Conservation (phyloP, 1,140 invertebrate species). For the Tetraneura akinire region DNA sequence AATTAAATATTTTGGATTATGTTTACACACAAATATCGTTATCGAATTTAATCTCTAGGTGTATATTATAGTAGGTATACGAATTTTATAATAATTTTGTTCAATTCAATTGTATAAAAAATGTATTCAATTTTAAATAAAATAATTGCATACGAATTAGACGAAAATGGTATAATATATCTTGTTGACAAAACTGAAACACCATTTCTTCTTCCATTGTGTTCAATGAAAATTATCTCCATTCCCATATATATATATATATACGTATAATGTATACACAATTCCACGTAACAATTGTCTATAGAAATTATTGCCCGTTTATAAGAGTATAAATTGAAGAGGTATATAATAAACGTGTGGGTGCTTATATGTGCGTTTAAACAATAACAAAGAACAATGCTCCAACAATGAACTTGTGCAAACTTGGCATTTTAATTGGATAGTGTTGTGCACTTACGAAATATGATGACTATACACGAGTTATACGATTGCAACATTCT, state of each 20-base stretch:
- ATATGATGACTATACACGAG: not conserved
- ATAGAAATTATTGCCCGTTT: not conserved
- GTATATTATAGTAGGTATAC: too few species aligned
- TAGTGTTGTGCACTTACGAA: too few species aligned
- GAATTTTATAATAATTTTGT: too few species aligned
- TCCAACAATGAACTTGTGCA: not conserved
- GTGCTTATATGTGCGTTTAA: not conserved
- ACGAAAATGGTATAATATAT: not conserved
- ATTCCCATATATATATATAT: too few species aligned
- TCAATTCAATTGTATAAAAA: too few species aligned
- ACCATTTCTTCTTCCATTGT: not conserved
- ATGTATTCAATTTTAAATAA: too few species aligned
- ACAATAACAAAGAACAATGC: not conserved
- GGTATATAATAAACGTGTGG: not conserved
- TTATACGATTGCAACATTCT: not conserved
- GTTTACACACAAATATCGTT: too few species aligned
- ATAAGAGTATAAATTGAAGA: not conserved
- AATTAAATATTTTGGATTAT: too few species aligned
- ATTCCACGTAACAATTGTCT: not conserved
- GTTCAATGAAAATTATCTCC: not conserved
- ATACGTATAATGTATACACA: too few species aligned
- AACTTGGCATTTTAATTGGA: constrained; percentile 2
- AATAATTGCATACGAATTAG: not conserved
- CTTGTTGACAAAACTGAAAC: not conserved
- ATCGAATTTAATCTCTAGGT: too few species aligned